Conservation (phyloP, 2,888 invertebrate species). For the Drosophila subquinaria region DNA sequence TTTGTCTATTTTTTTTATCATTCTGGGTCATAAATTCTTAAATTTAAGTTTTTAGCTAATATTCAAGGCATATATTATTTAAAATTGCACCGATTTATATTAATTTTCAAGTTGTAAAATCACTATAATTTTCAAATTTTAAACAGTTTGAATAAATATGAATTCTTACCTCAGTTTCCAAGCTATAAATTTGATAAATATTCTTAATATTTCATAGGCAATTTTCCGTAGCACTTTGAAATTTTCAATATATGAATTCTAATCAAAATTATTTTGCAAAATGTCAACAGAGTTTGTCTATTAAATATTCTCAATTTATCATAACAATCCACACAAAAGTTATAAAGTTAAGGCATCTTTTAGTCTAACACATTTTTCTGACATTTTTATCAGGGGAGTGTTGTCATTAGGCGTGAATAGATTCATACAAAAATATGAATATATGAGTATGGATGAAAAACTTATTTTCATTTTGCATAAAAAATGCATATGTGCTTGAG, state of each 20-base stretch:
- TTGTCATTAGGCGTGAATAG: constrained; percentile 61
- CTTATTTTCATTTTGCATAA: constrained; percentile 57
- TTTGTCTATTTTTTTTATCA: too few relatives aligned
- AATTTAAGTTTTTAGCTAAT: too few relatives aligned
- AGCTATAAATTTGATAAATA: neutral
- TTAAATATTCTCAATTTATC: neutral
- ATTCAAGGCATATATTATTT: too few relatives aligned
- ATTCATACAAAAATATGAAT: constrained; percentile 54
- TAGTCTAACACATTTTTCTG: constrained; percentile 10
- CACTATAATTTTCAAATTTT: neutral
- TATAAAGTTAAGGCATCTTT: neutral
- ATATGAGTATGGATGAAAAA: constrained; percentile 2
- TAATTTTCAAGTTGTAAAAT: too few relatives aligned
- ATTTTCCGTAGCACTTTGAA: too few relatives aligned
- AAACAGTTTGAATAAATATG: neutral
- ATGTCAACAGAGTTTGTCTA: neutral
- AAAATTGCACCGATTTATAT: too few relatives aligned
- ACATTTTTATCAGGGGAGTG: constrained; percentile 54
- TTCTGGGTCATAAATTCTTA: too few relatives aligned
- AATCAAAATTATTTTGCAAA: too few relatives aligned
- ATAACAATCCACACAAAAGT: neutral
- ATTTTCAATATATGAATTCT: too few relatives aligned
- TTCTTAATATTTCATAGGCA: too few relatives aligned
- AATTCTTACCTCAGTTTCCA: neutral
- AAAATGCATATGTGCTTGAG: constrained; percentile 56